Base-by-base conservation (phyloP, 2,888 invertebrate species). In the Catocala sponsa region DNA sequence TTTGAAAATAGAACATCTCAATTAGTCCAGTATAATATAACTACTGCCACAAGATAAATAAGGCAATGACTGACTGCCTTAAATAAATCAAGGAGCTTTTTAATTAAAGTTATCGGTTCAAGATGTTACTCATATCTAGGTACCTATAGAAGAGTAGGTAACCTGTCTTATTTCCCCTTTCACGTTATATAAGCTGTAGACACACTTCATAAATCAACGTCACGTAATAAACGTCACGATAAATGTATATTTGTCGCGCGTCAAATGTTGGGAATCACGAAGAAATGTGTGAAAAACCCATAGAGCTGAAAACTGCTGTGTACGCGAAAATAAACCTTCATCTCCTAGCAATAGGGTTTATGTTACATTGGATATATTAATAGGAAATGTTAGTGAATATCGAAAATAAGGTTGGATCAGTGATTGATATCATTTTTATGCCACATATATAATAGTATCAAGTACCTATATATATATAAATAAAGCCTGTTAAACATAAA, bases 211-310 rank as follows among this genome's bases (percentile, higher is more conserved):
- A 85, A 82, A 85, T 86, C 87, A 82, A 78, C 69, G 84, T 83
- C 83, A 76, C 76, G 72, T 81, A 83, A 86, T 86, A 83, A 85
- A 85, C 79, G 86, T 85, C 86, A 76, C 80, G 79, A 81, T 83
- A 79, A 84, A 84, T 82, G 82, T 85, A 74, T 85, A 86, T 86
- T 86, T 86, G 84, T 85, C 84, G 81, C 77, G 70, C 81, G 79
- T 84, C 83, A 82, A 79, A 79, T 78, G 78, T 59, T 68, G 69
- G 56, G 70, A 75, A 81, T 74, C 72, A 70, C 58, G 57, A 63
- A 67, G 62, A 75, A 78, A 74, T 70, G 72, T 68, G 65, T 65
- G 68, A 68, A 76, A 80, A 78, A 70, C 65, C 62, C 59, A 73
- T 64, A 67, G 53, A 50, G 57, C 54, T 15, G 48, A 33, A 48